Base-by-base conservation (phyloP, 2,888 invertebrate genomes). In the Caenorhabditis becei region DNA sequence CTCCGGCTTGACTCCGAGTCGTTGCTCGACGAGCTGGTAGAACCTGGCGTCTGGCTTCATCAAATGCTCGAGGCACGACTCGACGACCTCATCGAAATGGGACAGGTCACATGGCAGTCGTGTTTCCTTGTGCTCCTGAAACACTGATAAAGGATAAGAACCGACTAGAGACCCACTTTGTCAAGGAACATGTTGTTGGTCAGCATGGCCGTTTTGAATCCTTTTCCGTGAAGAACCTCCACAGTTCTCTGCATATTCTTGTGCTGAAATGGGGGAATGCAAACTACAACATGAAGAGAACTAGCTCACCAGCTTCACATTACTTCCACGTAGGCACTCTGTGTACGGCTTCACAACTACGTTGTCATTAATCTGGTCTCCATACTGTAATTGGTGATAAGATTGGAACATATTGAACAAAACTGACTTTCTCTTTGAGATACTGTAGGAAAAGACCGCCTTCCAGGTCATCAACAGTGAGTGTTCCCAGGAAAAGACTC, bases 181-280 rank as follows among this genome's bases (percentile, higher is more conserved):
- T 84, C 83, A n/a, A 86, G 44, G 59, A 69, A 86, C 65, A 87
- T 85, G 65, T 86, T 88, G 62, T 88, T 88, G 10, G 88, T 88
- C 37, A 87, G 74, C 53, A 88, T 80, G 3, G 82, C 88, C 1
- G 80, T 86, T 54, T 87, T 88, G 63, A 86, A 80, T 0, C 86
- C 87, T 10, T 77, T 71, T 14, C 72, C 63, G 37, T 75, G 78
- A 5, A 86, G 65, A 0, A 72, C 49, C n/a, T 77, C 75, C 14
- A 85, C 71, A n/a, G 80, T 77, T 18, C 59, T 65, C 18, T 56
- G 32, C 80, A 80, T 80, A 18, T 80, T 62, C 18, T 75, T 32
- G 51, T 77, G 71, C 72, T 79, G 65, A 28, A 67, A 32, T 7
- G 5, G 10, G 32, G 32, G n/a, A n/a, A 56, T 18, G 11, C 18